These are phyloP conservation scores for Liolophura sinensis DNA, from an alignment of 1,140 invertebrate species.

Conservation along the genomic window DNA sequence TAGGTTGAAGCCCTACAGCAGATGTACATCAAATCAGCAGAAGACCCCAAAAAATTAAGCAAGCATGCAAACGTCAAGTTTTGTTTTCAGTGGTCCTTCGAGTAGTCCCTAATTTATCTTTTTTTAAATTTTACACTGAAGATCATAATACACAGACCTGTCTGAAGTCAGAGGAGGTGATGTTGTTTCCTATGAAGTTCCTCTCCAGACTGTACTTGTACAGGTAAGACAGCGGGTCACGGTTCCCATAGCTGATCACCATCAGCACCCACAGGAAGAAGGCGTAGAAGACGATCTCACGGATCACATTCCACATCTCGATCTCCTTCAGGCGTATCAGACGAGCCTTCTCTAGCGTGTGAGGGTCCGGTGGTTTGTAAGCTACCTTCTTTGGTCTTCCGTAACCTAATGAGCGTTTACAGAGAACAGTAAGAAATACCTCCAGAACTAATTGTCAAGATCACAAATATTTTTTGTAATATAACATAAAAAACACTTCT, in stretches of 20 bases:
- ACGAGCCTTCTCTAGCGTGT: constrained; percentile 53
- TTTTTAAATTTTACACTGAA: too few species aligned
- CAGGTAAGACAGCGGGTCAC: constrained; percentile 55
- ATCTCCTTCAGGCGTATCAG: constrained; percentile 58
- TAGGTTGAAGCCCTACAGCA: too few species aligned
- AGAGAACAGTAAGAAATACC: too few species aligned
- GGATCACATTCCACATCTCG: constrained; percentile 59
- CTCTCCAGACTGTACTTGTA: constrained; percentile 59
- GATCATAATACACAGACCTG: constrained; percentile 32
- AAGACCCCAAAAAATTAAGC: too few species aligned
- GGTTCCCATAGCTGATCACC: constrained; percentile 59
- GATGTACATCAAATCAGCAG: too few species aligned
- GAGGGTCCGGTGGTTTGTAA: constrained; percentile 55
- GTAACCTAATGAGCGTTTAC: too few species aligned
- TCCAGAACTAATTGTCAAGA: too few species aligned
- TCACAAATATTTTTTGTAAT: too few species aligned
- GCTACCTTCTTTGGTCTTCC: constrained; percentile 34
- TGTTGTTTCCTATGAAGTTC: constrained; percentile 56
- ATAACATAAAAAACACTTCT: too few species aligned
- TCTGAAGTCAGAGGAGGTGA: constrained; percentile 38
- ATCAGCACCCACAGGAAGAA: constrained; percentile 62
- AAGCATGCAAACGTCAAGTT: too few species aligned
- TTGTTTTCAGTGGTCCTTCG: too few species aligned
- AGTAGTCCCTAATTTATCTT: too few species aligned
- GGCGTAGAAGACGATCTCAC: constrained; percentile 60